Evolutionary conservation across 2,888 invertebrate genomes (phyloP), one percentile per base, ranked within the genome.

Genomic region (Ormia ochracea): DNA sequence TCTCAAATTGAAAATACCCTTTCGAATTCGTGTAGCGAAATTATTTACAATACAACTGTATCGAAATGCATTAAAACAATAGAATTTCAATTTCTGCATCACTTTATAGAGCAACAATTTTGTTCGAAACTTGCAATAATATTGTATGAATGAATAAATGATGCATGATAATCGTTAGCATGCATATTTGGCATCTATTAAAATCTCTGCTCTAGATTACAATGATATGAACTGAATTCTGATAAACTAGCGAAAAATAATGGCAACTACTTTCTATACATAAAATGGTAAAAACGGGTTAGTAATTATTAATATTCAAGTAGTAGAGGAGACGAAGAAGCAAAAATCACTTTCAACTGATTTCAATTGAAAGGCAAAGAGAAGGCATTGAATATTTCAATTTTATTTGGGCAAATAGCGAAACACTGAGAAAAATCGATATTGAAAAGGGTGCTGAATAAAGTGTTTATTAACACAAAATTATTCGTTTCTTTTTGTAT

Each of bases 71-170:
- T 50, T 33, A 65, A 61, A 61, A 76, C 72, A 72, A 80, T 68
- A 43, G 48, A 76, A 73, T 73, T 68, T 80, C 52, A 56, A 72
- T 76, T 76, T 80, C 66, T 61, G 73, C 73, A 72, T 80, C 63
- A 72, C 72, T 69, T 63, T 78, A 45, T 50, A 36, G 28, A 59
- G 68, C 43, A 14, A 36, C 50, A 59, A n/a, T 59, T 52, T 50
- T 14, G 33, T 26, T 63, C 14, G 23, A 50, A 58, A 45, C 66
- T 66, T 52, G 23, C 26, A 77, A 63, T 66, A 74, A 58, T 33
- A 76, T n/a, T n/a, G n/a, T n/a, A n/a, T n/a, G n/a, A n/a, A n/a
- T 56, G 38, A 63, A 76, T 76, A 69, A 56, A 48, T 58, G 58
- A 58, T 58, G n/a, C 38, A 38, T 21, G 33, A 9, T 50, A 41